phyloP scores from a whole-genome alignment of 2,113 vertebrate species.

The Castor canadensis region DNA sequence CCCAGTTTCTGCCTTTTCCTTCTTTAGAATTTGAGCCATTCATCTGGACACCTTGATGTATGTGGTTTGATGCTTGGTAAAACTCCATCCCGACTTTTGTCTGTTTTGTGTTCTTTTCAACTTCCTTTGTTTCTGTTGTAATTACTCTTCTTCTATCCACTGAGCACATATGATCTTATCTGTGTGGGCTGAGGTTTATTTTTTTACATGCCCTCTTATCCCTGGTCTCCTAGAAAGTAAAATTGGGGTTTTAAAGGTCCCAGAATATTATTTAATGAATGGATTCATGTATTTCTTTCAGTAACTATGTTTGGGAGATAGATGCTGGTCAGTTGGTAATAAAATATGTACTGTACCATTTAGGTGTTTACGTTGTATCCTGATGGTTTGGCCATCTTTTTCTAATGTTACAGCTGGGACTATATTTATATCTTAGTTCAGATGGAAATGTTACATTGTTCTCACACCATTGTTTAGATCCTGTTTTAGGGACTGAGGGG shows the following conservation, averaged over 20 bases:
- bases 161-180: neutral
- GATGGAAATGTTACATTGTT: constrained; percentile 24
- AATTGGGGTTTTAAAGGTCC: neutral
- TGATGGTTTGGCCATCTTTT: neutral
- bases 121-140: neutral
- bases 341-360: neutral
- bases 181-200: neutral
- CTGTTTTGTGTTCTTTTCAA: neutral
- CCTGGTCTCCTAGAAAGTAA: constrained; percentile 10
- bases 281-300: neutral
- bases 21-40: neutral
- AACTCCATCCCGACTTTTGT: neutral
- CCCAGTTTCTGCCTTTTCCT: neutral
- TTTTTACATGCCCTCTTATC: neutral
- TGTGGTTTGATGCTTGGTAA: neutral
- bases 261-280: neutral
- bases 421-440: neutral
- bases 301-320: neutral
- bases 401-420: neutral
- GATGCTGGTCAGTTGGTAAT: neutral
- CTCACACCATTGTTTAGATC: neutral
- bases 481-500: neutral
- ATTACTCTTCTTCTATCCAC: neutral
- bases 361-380: neutral
- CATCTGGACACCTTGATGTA: neutral